Conservation (phyloP, 2,113 vertebrate genomes). For the Gymnorhina tibicen region DNA sequence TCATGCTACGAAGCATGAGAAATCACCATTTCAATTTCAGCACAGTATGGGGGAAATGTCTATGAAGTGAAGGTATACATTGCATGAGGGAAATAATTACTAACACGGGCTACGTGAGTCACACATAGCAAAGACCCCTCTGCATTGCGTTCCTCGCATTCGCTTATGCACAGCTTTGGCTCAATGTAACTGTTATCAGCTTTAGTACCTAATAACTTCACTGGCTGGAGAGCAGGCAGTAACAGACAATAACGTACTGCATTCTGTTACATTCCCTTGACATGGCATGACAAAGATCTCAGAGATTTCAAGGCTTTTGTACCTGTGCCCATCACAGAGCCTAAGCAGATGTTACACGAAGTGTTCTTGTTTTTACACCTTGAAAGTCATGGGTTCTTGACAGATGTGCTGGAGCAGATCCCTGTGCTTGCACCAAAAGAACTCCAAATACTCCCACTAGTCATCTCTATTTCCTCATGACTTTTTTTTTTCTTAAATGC, state of each 20-base stretch:
- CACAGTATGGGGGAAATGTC: background rate
- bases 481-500: background rate
- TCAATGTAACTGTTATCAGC: background rate
- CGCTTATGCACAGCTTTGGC: background rate
- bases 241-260: background rate
- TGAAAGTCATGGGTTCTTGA: background rate
- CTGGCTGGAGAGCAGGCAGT: background rate
- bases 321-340: background rate
- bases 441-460: background rate
- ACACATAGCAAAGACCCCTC: background rate
- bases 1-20: background rate
- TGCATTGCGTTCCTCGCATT: background rate
- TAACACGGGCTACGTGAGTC: background rate
- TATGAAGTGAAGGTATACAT: background rate
- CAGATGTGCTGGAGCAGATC: slow-evolving; percentile 17
- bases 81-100: background rate
- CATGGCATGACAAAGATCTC: background rate
- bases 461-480: background rate
- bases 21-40: background rate
- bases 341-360: background rate
- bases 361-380: background rate
- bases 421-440: background rate
- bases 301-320: background rate
- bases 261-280: background rate
- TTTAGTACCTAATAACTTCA: background rate